Evolutionary conservation across 2,113 vertebrate species (phyloP), one percentile per base, ranked within the genome.

Genomic region (Apteryx mantelli): DNA sequence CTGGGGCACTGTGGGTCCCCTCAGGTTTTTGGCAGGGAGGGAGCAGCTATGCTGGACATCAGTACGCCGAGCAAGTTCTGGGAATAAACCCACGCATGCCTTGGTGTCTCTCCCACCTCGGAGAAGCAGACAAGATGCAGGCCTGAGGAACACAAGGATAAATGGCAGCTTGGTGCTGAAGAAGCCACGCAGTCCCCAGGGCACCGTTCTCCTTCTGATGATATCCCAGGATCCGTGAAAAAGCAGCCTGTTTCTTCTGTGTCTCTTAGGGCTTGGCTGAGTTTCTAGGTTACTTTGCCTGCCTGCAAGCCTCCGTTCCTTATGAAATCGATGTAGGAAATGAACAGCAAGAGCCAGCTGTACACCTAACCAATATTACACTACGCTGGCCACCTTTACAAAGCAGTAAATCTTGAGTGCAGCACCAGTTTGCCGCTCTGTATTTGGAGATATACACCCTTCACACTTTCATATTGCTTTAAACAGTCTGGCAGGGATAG

Each of bases 321-420:
- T 53, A 40, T 7, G 78, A 70, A 58, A 71, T 19, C 44, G 46
- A 32, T 0, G 0, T 73, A 74, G 91, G 53, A 68, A 81, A 10
- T 16, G 71, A 73, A 44, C 5, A 85, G 66, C 64, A 68, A 77
- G 34, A 93, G 5, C 25, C 22, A 88, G 56, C 60, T 79, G 36
- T 74, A 34, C 6, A 0, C 0, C 0, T 50, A 81, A 40, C 70
- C 2, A 0, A 25, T 48, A 36, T n/a, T 3, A 3, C 2, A 1
- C 75, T 88, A 81, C 71, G 55, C 21, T 22, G 30, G 8, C 55
- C 66, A 30, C 46, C 50, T 86, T 68, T 74, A 16, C 0, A 0
- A 66, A 94, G 34, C 75, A 48, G 66, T 32, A 76, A 30, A 71
- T 84, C 38, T 71, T 56, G 30, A 88, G 25, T 20, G 36, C 22